These are phyloP conservation scores for Furnarius figulus DNA, from an alignment of 2,113 vertebrate species.

Conservation along the genomic window DNA sequence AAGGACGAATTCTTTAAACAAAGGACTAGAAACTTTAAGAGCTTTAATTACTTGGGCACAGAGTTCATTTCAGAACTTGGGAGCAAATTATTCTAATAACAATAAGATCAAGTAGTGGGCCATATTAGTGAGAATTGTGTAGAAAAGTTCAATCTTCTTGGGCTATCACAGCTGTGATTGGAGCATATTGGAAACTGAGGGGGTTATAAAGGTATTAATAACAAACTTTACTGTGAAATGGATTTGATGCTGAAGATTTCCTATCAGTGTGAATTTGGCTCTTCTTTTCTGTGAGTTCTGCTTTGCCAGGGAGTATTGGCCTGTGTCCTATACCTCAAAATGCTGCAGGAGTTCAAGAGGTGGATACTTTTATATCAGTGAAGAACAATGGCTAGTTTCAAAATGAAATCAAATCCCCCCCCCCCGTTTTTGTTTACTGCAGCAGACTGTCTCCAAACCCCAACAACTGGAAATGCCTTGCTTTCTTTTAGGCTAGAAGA, in stretches of 20 bases:
- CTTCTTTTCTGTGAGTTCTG: neutral
- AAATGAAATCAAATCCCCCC: neutral
- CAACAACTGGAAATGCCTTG: neutral
- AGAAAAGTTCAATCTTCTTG: constrained; percentile 89
- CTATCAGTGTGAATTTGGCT: neutral
- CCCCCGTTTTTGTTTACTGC: neutral
- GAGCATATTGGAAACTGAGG: neutral
- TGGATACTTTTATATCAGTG: neutral
- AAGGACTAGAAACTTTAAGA: constrained; percentile 99
- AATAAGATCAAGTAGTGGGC: constrained; percentile 90
- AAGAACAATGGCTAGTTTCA: neutral
- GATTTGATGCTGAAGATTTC: constrained; percentile 14
- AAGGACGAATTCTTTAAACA: constrained; percentile 99
- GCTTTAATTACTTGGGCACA: constrained; percentile 99
- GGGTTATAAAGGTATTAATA: neutral
- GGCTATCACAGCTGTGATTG: constrained; percentile 76
- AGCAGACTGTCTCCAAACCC: neutral
- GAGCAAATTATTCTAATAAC: constrained; percentile 98
- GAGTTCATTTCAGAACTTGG: constrained; percentile 99
- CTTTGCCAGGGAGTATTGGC: neutral
- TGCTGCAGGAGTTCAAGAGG: fast-evolving
- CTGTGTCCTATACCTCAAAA: neutral
- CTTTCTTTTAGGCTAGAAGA: neutral
- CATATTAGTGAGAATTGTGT: constrained; percentile 84
- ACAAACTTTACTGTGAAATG: constrained; percentile 33